These are phyloP conservation scores for Lanistes nyassanus DNA, from an alignment of 1,140 invertebrate genomes.

Conservation along the genomic window DNA sequence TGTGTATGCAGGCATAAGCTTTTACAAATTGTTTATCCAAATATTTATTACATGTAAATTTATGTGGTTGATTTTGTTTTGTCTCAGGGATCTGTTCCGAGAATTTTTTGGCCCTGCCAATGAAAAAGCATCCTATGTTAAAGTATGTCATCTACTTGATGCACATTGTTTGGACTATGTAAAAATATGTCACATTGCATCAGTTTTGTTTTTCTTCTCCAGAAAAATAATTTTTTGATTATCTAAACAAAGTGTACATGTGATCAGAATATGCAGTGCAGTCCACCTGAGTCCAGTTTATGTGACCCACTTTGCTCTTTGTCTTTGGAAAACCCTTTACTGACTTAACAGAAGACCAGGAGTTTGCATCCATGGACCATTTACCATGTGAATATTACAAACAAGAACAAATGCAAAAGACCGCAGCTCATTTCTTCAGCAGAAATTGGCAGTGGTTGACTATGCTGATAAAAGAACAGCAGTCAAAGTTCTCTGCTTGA, in stretches of 20 bases:
- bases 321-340: too few relatives aligned
- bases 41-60: too few relatives aligned
- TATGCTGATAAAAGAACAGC: too few relatives aligned
- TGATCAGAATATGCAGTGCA: background rate
- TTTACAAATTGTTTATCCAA: background rate
- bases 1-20: background rate
- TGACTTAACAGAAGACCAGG: too few relatives aligned
- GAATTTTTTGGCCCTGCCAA: constrained; percentile 53
- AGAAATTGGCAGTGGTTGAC: too few relatives aligned
- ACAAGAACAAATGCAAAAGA: too few relatives aligned
- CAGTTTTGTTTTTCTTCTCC: background rate
- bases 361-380: too few relatives aligned
- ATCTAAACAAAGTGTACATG: background rate
- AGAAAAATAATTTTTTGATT: background rate
- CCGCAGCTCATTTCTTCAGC: too few relatives aligned
- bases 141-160: constrained; percentile 32
- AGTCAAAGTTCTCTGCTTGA: too few relatives aligned
- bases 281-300: too few relatives aligned
- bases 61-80: constrained; percentile 3
- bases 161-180: background rate
- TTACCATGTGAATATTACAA: too few relatives aligned
- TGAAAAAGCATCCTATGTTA: constrained; percentile 52
- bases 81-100: constrained; percentile 49
- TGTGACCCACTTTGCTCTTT: too few relatives aligned
- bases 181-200: background rate